phyloP scores from a whole-genome alignment of 1,140 invertebrate genomes.

The Calycopis cecrops region DNA sequence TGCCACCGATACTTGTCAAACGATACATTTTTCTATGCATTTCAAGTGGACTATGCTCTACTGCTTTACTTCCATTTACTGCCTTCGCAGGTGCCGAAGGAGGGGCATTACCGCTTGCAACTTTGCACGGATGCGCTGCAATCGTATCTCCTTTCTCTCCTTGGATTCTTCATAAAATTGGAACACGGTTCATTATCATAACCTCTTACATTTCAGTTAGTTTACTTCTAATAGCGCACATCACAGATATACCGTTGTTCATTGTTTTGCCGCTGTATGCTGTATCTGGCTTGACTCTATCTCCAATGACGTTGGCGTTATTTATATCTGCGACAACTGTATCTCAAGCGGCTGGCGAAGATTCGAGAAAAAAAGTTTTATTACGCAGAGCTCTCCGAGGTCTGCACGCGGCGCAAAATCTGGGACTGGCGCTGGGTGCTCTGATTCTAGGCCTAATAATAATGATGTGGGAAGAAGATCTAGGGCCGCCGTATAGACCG shows the following conservation, averaged over 20 bases:
- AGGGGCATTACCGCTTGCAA: slow-evolving; percentile 71
- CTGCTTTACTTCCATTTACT: slow-evolving; percentile 57
- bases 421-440: slow-evolving; percentile 73
- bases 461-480: slow-evolving; percentile 55
- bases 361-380: slow-evolving; percentile 55
- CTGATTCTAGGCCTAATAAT: slow-evolving; percentile 56
- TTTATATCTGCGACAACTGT: slow-evolving; percentile 72
- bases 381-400: slow-evolving; percentile 57
- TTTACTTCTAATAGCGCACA: slow-evolving; percentile 48
- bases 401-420: slow-evolving; percentile 76
- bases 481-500: slow-evolving; percentile 22
- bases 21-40: slow-evolving; percentile 62
- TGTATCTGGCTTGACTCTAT: slow-evolving; percentile 77
- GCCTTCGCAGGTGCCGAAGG: slow-evolving; percentile 59
- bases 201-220: slow-evolving; percentile 42
- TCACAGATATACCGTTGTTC: slow-evolving; percentile 44
- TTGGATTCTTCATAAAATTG: slow-evolving; percentile 64
- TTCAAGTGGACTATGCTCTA: slow-evolving; percentile 70
- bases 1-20: slow-evolving; percentile 73
- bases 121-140: slow-evolving; percentile 75
- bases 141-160: slow-evolving; percentile 79
- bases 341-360: slow-evolving; percentile 58
- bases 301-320: slow-evolving; percentile 73
- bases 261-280: slow-evolving; percentile 77
- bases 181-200: slow-evolving; percentile 45